Percentiles rank a stretch among this genome's conserved stretches.
phyloP scores from a whole-genome alignment of 2,888 invertebrate species.

The Stratiomys singularior region DNA sequence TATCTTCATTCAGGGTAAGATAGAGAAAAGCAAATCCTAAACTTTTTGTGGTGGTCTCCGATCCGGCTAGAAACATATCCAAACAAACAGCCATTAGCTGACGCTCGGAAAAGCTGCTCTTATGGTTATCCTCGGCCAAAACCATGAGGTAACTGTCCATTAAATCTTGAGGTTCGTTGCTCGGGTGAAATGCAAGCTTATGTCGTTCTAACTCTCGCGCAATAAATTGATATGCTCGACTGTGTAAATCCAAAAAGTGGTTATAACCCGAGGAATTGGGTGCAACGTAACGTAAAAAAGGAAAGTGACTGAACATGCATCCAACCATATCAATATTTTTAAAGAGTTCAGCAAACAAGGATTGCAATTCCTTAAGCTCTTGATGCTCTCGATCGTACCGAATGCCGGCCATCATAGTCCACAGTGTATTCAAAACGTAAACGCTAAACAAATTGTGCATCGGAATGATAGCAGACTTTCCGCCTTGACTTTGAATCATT shows the following conservation, averaged over 20 bases:
- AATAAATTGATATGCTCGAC: constrained; percentile 77
- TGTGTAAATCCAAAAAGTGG: constrained; percentile 76
- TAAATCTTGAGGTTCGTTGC: constrained; percentile 76
- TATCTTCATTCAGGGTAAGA: constrained; percentile 75
- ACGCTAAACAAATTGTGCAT: constrained; percentile 82
- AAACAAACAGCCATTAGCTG: constrained; percentile 83
- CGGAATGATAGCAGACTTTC: constrained; percentile 68
- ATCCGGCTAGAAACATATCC: constrained; percentile 89
- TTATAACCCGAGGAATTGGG: constrained; percentile 82
- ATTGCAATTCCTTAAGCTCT: constrained; percentile 75
- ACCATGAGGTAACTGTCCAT: constrained; percentile 84
- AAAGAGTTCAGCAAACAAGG: constrained; percentile 76
- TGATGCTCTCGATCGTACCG: constrained; percentile 77
- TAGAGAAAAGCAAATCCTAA: constrained; percentile 82
- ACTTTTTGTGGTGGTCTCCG: constrained; percentile 85
- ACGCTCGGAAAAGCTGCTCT: constrained; percentile 73
- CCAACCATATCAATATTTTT: constrained; percentile 84
- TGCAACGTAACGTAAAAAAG: constrained; percentile 75
- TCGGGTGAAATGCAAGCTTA: constrained; percentile 71
- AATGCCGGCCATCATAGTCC: constrained; percentile 85
- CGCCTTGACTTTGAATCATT: constrained; percentile 63
- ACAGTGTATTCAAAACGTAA: constrained; percentile 81
- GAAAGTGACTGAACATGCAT: constrained; percentile 82
- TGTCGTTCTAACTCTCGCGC: constrained; percentile 77
- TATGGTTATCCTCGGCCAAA: constrained; percentile 70